Evolutionary conservation across 2,888 invertebrate species (phyloP), one percentile per base, ranked within the genome.

Genomic region (Ophioninae sp.): DNA sequence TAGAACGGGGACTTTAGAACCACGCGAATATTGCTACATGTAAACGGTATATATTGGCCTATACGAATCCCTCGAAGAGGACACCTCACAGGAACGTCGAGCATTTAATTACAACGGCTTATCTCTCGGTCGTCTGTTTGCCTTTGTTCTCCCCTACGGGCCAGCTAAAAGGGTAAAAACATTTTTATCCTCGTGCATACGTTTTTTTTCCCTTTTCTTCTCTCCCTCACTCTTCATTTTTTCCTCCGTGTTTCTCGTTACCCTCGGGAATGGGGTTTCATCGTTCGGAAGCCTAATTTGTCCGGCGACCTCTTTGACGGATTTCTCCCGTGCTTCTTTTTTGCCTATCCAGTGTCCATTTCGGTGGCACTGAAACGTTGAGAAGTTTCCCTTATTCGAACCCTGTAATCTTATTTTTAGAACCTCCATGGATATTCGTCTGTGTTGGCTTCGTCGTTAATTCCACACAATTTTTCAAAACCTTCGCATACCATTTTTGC

Each of bases 61-160:
- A 17, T 50, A 50, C 50, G 39, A 72, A 56, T 73, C 73, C 61
- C 73, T 61, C 44, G 39, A 59, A 61, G 75, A 79, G 73, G 80
- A 85, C 81, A 82, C 84, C 81, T 68, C 75, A 81, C 81, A 83
- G 82, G 83, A 64, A 81, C 85, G 82, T 77, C 78, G 76, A 86
- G 86, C 86, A 87, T 88, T 88, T 88, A 88, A 88, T 88, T 88
- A 88, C 85, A 86, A 81, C 77, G 84, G 87, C 86, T 87, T 88
- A 88, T 87, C 87, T 85, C 78, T 82, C 78, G 13, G 77, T 72
- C 67, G 79, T 74, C 82, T 80, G 79, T 81, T 62, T 78, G 75
- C 82, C 72, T 79, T 75, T 81, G 79, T 83, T 50, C 59, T 79
- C 73, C 73, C 74, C 30, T 41, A 78, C 72, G 57, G 72, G 62